Conservation (phyloP, 2,113 vertebrate genomes). For the Podarcis muralis region DNA sequence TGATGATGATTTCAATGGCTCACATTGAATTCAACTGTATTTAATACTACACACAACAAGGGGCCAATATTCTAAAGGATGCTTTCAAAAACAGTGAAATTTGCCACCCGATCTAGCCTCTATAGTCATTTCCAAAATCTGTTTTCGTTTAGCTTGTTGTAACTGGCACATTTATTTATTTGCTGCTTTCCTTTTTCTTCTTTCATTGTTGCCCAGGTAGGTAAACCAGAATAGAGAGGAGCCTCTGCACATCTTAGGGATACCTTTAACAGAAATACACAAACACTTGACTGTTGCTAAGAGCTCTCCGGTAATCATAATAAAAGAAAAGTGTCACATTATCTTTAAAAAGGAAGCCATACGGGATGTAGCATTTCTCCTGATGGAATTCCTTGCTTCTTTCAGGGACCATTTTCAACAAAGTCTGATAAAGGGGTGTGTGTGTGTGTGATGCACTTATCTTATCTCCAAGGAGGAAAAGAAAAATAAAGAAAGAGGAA, state of each 20-base stretch:
- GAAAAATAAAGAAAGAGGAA: not conserved
- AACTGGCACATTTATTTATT: not conserved
- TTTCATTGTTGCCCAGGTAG: slow-evolving; percentile 20
- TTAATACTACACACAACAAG: not conserved
- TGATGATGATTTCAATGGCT: not conserved
- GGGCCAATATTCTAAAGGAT: not conserved
- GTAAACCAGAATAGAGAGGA: not conserved
- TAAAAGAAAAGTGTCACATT: slow-evolving; percentile 29
- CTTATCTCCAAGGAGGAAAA: not conserved
- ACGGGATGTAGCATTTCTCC: not conserved
- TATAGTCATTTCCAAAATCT: not conserved
- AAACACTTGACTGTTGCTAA: slow-evolving; percentile 33
- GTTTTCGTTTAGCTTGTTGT: not conserved
- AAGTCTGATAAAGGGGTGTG: not conserved
- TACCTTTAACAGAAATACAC: slow-evolving; percentile 28
- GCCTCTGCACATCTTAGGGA: not conserved
- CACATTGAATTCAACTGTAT: not conserved
- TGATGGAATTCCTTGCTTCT: slow-evolving; percentile 16
- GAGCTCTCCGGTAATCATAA: not conserved
- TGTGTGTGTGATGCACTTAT: slow-evolving; percentile 15
- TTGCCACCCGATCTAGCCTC: not conserved
- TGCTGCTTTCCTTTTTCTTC: not conserved
- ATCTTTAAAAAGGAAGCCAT: not conserved
- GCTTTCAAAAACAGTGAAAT: not conserved
- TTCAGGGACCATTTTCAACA: slow-evolving; percentile 8